Evolutionary conservation across 2,888 invertebrate genomes (phyloP), one percentile per base, ranked within the genome.

Genomic region (Yponomeuta malinellus): DNA sequence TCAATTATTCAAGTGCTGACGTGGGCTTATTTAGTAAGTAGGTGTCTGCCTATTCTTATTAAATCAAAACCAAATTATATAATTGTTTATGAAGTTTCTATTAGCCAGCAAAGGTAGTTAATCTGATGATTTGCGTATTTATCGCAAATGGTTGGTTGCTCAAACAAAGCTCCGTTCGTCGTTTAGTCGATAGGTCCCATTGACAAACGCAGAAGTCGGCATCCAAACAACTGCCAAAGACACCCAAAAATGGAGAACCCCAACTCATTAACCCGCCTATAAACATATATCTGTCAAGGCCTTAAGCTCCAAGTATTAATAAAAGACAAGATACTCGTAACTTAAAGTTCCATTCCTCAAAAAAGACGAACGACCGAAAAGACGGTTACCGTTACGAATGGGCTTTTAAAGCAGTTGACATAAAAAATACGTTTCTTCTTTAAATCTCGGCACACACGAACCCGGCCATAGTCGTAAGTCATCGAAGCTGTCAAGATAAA

Each of bases 401-500:
- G 78, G 87, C 86, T 90, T 67, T 67, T 88, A 86, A 88, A 88
- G 80, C 82, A 83, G 83, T 80, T 83, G 84, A 87, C 84, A 86
- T 84, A 87, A 86, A 89, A 86, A 72, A 81, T 12, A 65, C 12
- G 63, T 59, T 48, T 77, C 78, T 84, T 84, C 85, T 84, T 85
- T 84, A 85, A 89, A 90, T 85, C 74, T 71, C 52, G 52, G 86
- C 83, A 89, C 83, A 89, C 87, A 87, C 86, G 84, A 83, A 15
- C 15, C 79, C 76, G 78, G 80, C 74, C 81, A 79, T 80, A 78
- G 82, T 79, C 89, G 89, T 92, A 90, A 90, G 87, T 92, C 91
- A 92, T 91, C 89, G 86, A 85, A 87, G 84, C 89, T 92, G 91
- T 90, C 91, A 88, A 90, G 91, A 91, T 91, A 90, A 91, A 89